Evolutionary conservation across 2,113 vertebrate species (phyloP), one percentile per base, ranked within the genome.

Genomic region (Bolborhynchus lineola): DNA sequence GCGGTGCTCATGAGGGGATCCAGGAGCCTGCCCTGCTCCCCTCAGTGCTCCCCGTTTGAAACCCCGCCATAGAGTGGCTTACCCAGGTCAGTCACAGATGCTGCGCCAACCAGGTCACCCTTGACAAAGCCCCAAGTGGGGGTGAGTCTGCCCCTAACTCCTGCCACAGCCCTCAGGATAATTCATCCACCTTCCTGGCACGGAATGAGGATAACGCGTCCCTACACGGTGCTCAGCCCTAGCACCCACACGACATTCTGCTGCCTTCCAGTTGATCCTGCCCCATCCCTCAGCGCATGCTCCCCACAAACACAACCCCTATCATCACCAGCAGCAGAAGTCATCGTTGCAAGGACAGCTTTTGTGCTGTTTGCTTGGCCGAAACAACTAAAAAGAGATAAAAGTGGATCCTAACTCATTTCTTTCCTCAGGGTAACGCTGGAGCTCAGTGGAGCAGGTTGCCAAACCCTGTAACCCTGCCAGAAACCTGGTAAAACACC

Each of bases 1-100:
- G 33, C 1, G 0, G 35, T 8, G 35, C n/a, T 31, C 11, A 3
- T 0, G 6, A 44, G 37, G 42, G n/a, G 16, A 59, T 23, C 9
- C 33, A 41, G 14, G 25, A 62, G 9, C 23, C 46, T n/a, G 52
- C 26, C 49, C 74, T n/a, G 8, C 62, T 53, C 35, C 63, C 10
- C 13, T 44, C 6, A 8, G 4, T 25, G 29, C 33, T 57, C 49
- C 47, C 53, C 39, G 6, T 62, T 69, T 82, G 31, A 70, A 69
- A 19, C 1, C 1, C 39, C 47, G 2, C 29, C 16, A 2, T 12
- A 6, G 47, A 33, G 15, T 17, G 28, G 26, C 62, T 67, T 23
- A 24, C 13, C 19, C 0, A 1, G 29, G 11, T 69, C 49, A 35
- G 20, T 39, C 57, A 16, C 3, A 6, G 20, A 19, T 23, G 15